Conservation (phyloP, 1,140 invertebrate species). For the Heliconius nattereri region DNA sequence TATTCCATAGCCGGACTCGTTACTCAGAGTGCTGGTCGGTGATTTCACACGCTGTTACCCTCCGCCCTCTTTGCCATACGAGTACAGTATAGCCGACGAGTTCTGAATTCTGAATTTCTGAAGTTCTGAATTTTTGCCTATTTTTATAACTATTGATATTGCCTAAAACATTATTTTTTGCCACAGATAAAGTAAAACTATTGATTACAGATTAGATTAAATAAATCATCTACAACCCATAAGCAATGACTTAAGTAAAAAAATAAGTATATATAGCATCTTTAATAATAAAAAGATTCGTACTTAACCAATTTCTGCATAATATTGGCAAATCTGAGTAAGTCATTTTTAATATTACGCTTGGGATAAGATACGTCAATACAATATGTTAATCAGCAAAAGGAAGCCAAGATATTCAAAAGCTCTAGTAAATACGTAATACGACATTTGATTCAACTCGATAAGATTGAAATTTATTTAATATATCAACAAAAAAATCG, state of each 20-base stretch:
- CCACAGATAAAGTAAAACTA: too few relatives aligned
- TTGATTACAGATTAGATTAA: too few relatives aligned
- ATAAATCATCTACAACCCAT: too few relatives aligned
- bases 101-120: too few relatives aligned
- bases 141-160: too few relatives aligned
- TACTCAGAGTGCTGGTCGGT: constrained; percentile 32
- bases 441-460: background rate
- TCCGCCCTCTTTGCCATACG: background rate
- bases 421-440: background rate
- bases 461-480: background rate
- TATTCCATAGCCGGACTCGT: constrained; percentile 15
- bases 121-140: too few relatives aligned
- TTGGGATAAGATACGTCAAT: background rate
- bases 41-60: constrained; percentile 29
- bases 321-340: background rate
- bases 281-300: background rate
- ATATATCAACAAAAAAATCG: too few relatives aligned
- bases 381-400: background rate
- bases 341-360: constrained; percentile 1
- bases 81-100: background rate
- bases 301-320: background rate
- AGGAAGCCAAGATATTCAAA: background rate
- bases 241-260: too few relatives aligned
- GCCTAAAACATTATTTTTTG: background rate
- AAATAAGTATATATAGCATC: too few relatives aligned